Base-by-base conservation (phyloP, 2,113 vertebrate genomes). In the Pseudopipra pipra region DNA sequence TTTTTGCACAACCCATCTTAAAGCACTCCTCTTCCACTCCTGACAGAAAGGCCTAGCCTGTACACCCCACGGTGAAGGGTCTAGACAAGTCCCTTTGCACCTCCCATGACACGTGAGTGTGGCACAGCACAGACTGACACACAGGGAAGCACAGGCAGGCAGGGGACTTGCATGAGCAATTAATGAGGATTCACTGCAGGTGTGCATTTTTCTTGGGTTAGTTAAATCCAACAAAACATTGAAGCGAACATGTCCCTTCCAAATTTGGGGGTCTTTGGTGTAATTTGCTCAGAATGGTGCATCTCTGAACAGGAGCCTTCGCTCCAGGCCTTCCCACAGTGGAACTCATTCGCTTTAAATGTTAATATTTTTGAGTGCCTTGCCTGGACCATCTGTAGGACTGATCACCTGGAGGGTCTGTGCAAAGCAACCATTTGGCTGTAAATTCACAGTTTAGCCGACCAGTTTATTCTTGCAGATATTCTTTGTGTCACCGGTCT, bases 61-160 rank as follows among this genome's bases (percentile, higher is more conserved):
- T 14, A 55, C 5, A 33, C 8, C 5, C 35, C 2, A 1, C 30
- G 35, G 9, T 2, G 5, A 89, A 27, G 14, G 30, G 15, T 44
- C 15, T 25, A 81, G 35, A 67, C 7, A 71, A 78, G 12, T 5
- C 6, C 49, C 37, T 89, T 81, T 3, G 2, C 28, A 55, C 8
- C 7, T 17, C 19, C 41, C 1, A 5, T 1, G 6, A 20, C 0
- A 2, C 9, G 3, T 5, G 11, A 84, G 8, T 3, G 5, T 3
- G 9, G 41, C 22, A 31, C 1, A 6, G 24, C 6, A n/a, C 28
- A 47, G 62, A 63, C 19, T 22, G 41, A 54, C 9, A 14, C 33
- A n/a, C 1, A 2, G 5, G 35, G 52, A 49, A 41, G 2, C 31
- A 2, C 12, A 27, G 8, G 35, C 4, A 79, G 51, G 61, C 1